Percentiles rank a stretch among this genome's conserved stretches.
phyloP scores from a whole-genome alignment of 2,888 invertebrate genomes.

The Andricus quercusramuli region DNA sequence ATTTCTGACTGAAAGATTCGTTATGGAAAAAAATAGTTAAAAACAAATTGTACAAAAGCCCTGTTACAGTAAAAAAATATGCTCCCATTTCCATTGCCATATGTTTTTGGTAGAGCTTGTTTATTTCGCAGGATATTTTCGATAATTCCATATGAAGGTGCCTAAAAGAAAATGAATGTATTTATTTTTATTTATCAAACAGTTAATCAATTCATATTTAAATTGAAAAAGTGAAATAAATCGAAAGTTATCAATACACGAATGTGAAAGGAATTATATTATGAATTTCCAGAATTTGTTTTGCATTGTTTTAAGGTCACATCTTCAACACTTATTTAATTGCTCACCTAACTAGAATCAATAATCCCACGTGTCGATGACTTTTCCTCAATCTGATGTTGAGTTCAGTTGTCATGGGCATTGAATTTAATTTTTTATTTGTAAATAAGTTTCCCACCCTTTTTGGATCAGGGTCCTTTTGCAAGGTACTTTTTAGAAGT shows the following conservation, averaged over 20 bases:
- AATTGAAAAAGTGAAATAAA: too few species aligned
- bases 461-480: neutral
- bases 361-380: neutral
- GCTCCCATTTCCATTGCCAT: conserved; percentile 16
- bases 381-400: neutral
- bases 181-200: neutral
- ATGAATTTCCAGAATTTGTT: too few species aligned
- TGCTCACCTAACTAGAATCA: neutral
- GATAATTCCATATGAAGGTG: conserved; percentile 25
- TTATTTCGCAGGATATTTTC: conserved; percentile 17
- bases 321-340: neutral
- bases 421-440: neutral
- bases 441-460: neutral
- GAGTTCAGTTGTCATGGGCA: neutral
- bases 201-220: too few species aligned
- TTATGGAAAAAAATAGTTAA: neutral
- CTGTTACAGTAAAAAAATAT: neutral
- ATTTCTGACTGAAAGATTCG: neutral
- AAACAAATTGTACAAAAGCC: neutral
- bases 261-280: too few species aligned
- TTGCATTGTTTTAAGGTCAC: too few species aligned
- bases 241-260: too few species aligned
- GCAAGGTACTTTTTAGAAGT: neutral
- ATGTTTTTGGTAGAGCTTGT: neutral
- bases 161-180: neutral